Conservation (phyloP, 2,888 invertebrate genomes). For the Dryadula phaetusa region DNA sequence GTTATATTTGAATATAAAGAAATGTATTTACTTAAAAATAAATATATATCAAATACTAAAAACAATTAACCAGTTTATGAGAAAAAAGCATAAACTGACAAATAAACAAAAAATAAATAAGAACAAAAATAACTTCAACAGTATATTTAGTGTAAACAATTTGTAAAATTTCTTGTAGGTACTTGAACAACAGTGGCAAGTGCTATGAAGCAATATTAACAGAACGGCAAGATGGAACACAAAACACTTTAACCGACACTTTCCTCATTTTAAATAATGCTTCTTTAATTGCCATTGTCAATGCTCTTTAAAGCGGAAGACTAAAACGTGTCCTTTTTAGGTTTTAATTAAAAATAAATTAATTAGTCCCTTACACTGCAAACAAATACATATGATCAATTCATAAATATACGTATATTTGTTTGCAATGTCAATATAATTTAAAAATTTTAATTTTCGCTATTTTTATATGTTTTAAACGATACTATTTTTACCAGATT, state of each 20-base stretch:
- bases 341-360: not conserved
- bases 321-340: constrained; percentile 3
- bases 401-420: too few relatives aligned
- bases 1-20: too few relatives aligned
- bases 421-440: too few relatives aligned
- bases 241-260: constrained; percentile 7
- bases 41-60: too few relatives aligned
- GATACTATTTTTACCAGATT: too few relatives aligned
- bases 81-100: too few relatives aligned
- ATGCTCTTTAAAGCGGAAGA: not conserved
- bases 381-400: not conserved
- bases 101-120: too few relatives aligned
- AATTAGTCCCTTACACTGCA: not conserved
- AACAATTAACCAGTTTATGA: too few relatives aligned
- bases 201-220: constrained; percentile 7
- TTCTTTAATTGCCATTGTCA: constrained; percentile 8
- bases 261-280: constrained; percentile 1
- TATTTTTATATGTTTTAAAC: too few relatives aligned
- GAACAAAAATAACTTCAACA: too few relatives aligned
- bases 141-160: not conserved
- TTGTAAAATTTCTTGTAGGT: constrained; percentile 6
- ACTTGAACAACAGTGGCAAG: constrained; percentile 11
- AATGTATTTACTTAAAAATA: too few relatives aligned
- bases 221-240: constrained; percentile 13
- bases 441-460: too few relatives aligned